A percentile compares a stretch with the other conserved stretches of the same genome.
Evolutionary conservation across 2,888 invertebrate genomes (phyloP).

Genomic region (Agriopis aurantiaria): DNA sequence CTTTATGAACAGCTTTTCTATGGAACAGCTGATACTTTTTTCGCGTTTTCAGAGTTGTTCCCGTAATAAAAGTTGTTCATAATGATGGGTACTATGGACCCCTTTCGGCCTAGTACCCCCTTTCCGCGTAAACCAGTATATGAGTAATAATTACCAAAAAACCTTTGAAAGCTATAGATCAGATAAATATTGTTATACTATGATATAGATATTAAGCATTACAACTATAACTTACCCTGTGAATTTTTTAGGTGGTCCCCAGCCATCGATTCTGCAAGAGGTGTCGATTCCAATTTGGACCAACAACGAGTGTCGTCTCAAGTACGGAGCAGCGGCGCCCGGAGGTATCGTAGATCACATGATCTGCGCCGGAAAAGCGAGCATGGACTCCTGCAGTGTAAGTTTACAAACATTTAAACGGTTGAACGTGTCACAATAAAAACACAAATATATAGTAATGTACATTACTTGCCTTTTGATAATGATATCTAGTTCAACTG

Average conservation of each 20-base stretch:
- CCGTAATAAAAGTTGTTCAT: too few relatives aligned
- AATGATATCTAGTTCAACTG: neutral
- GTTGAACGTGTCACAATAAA: neutral
- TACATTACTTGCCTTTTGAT: neutral
- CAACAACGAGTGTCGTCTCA: constrained; percentile 91
- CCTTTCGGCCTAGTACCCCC: too few relatives aligned
- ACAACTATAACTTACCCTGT: constrained; percentile 26
- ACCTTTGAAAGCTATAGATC: too few relatives aligned
- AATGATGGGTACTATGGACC: too few relatives aligned
- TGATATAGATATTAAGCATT: too few relatives aligned
- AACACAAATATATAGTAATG: neutral
- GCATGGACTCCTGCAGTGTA: constrained; percentile 96
- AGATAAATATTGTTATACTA: too few relatives aligned
- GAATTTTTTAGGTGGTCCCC: constrained; percentile 89
- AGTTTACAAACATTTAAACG: constrained; percentile 49
- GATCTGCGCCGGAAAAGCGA: constrained; percentile 94
- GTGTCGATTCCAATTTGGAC: constrained; percentile 94
- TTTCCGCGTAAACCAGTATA: too few relatives aligned
- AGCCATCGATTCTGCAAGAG: constrained; percentile 93
- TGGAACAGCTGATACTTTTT: too few relatives aligned
- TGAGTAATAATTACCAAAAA: too few relatives aligned
- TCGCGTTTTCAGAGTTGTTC: too few relatives aligned
- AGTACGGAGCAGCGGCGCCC: constrained; percentile 94
- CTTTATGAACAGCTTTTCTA: too few relatives aligned
- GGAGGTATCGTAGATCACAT: constrained; percentile 96